Evolutionary conservation across 2,888 invertebrate species (phyloP), one percentile per base, ranked within the genome.

Genomic region (Dicycla oo): DNA sequence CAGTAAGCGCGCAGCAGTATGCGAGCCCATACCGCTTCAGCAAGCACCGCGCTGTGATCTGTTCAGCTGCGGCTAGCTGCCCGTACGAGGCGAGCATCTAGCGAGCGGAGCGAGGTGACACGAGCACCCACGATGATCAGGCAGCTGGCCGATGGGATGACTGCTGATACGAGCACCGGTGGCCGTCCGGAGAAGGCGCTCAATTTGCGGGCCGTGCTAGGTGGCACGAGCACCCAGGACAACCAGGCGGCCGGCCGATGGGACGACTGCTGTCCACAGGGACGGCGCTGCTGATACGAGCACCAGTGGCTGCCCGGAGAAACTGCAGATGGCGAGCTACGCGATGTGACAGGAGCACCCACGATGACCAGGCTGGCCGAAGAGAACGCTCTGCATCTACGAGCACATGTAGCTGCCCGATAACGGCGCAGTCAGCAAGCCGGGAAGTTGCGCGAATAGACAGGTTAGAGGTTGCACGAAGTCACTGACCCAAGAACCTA

Each of bases 401-500:
- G 23, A 47, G 45, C 23, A 30, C 45, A 23, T 7, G 26, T 2
- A 15, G 56, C 38, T 58, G 20, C 23, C 43, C 23, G 38, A 15
- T 26, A 53, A 18, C 40, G 30, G 18, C 40, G 20, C 76, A 45
- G 53, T 34, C 15, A 15, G 58, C 23, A 11, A 38, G 20, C 18
- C 34, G 26, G 26, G 40, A 38, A 69, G 26, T 34, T 61, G 10
- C 34, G 47, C 8, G 43, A 57, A n/a, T 30, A 65, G 30, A 18
- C 10, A 20, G 13, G 23, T 18, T 34, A 23, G 38, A 49, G 34
- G 20, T 43, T 20, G 53, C 62, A 53, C 45, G 73, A 18, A 53
- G 30, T n/a, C n/a, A 23, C n/a, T 23, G 57, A 57, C 34, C 10
- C 20, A n/a, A 51, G 30, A 10, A 70, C 60, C 75, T 78, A 75